phyloP scores from a whole-genome alignment of 1,140 invertebrate genomes.

The Drosophila watanabei region DNA sequence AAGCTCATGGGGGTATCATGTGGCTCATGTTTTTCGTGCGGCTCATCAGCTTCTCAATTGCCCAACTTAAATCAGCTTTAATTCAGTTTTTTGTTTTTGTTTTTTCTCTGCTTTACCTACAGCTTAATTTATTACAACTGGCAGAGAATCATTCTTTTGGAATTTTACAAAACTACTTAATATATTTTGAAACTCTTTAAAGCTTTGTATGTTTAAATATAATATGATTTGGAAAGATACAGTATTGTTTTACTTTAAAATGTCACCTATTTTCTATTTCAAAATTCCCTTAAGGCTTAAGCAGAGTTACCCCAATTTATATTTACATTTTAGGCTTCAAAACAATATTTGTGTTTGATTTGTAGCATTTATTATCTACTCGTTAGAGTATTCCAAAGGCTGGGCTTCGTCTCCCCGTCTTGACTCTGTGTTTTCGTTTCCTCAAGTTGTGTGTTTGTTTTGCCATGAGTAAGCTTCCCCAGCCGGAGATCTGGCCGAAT shows the following conservation, averaged over 20 bases:
- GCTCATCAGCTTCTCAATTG: slow-evolving; percentile 40
- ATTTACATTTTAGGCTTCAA: background rate
- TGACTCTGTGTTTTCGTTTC: slow-evolving; percentile 11
- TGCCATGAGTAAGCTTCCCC: slow-evolving; percentile 18
- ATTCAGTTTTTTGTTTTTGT: slow-evolving; percentile 32
- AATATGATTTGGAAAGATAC: background rate
- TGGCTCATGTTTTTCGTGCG: slow-evolving; percentile 27
- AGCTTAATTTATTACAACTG: background rate
- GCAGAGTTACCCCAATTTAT: background rate
- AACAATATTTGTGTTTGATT: background rate
- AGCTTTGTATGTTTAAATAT: background rate
- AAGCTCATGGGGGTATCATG: slow-evolving; percentile 43
- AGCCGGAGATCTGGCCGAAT: slow-evolving; percentile 6
- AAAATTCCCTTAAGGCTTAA: too few relatives aligned
- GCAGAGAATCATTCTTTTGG: background rate
- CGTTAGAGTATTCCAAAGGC: slow-evolving; percentile 5
- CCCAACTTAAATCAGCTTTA: slow-evolving; percentile 29
- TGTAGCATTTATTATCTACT: background rate
- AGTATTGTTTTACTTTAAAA: background rate
- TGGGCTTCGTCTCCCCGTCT: background rate
- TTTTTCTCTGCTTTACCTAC: background rate
- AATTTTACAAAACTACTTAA: background rate
- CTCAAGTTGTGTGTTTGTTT: slow-evolving; percentile 23
- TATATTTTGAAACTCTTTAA: background rate
- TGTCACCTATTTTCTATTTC: background rate